Evolutionary conservation across 2,113 vertebrate genomes (phyloP).

Genomic region (Pseudorasbora parva): DNA sequence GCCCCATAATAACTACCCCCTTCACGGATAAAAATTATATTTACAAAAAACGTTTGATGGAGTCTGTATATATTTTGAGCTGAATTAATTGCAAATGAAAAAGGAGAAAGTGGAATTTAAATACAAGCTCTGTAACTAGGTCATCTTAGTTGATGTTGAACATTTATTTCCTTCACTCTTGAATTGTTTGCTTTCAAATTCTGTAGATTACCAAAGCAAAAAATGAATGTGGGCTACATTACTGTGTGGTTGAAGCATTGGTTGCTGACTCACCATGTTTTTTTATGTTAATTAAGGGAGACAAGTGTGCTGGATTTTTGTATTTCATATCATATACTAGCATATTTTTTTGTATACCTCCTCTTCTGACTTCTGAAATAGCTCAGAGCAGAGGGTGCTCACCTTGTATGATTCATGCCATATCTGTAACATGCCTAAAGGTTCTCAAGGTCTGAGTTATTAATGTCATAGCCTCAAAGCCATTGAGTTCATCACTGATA

Average conservation of each 20-base stretch:
- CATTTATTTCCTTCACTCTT: not conserved
- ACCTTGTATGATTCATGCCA: not conserved
- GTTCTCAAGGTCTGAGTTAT: conserved; percentile 9
- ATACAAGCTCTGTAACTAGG: conserved; percentile 20
- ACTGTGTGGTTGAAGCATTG: not conserved
- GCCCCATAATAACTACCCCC: not conserved
- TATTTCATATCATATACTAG: not conserved
- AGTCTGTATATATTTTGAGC: not conserved
- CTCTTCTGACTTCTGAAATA: conserved; percentile 25
- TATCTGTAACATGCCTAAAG: conserved; percentile 4
- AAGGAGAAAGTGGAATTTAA: not conserved
- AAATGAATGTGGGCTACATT: not conserved
- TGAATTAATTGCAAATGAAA: not conserved
- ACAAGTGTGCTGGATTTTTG: not conserved
- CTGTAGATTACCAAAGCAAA: not conserved
- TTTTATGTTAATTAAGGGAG: conserved; percentile 22
- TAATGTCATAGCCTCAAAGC: not conserved
- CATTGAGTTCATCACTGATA: not conserved
- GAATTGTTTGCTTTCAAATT: conserved; percentile 3
- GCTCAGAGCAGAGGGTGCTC: not conserved
- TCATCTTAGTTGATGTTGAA: conserved; percentile 13
- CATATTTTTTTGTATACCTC: not conserved
- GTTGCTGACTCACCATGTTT: conserved; percentile 31
- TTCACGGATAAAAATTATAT: not conserved
- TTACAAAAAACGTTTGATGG: not conserved